Base-by-base conservation (phyloP, 2,888 invertebrate genomes). In the Eristalinus sepulchralis region DNA sequence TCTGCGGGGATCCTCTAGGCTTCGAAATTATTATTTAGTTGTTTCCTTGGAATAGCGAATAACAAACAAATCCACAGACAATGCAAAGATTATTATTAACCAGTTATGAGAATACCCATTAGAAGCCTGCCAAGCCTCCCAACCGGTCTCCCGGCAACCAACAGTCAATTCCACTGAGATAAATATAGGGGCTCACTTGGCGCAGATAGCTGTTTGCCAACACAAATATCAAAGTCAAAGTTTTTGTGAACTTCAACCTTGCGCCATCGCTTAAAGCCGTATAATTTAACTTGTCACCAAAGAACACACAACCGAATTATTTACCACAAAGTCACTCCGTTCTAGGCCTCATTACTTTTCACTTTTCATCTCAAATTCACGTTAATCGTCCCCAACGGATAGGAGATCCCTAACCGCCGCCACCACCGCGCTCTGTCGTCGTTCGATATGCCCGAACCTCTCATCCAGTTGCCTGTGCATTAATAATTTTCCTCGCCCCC, bases 341-440 rank as follows among this genome's bases (percentile, higher is more conserved):
- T 73, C 22, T 24, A 78, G 64, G 73, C 34, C 75, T 83, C 86
- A 86, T 86, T 86, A 83, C 86, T 86, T 86, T 86, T 86, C 86
- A 86, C 83, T 86, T 83, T 86, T 86, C 83, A 86, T 86, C 78
- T 71, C 20, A 66, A 83, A 78, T 86, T 86, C 86, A 86, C 71
- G 78, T 78, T 86, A 86, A 83, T 86, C 70, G 83, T 62, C 75
- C 86, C 82, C 85, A 68, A 85, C 70, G 85, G 81, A 77, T 39
- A 57, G 36, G 17, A 17, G 71, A 53, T 84, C 47, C n/a, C 17
- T 59, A 10, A 63, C n/a, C 34, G 17, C 22, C 22, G n/a, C 8
- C 20, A 17, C 55, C 11, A 2, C 2, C 33, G 10, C 17, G 20
- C 33, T 22, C 71, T 31, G n/a, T n/a, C 53, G 2, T 34, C 22